Base-by-base conservation (phyloP, 2,113 vertebrate species). In the Lepisosteus osseus region DNA sequence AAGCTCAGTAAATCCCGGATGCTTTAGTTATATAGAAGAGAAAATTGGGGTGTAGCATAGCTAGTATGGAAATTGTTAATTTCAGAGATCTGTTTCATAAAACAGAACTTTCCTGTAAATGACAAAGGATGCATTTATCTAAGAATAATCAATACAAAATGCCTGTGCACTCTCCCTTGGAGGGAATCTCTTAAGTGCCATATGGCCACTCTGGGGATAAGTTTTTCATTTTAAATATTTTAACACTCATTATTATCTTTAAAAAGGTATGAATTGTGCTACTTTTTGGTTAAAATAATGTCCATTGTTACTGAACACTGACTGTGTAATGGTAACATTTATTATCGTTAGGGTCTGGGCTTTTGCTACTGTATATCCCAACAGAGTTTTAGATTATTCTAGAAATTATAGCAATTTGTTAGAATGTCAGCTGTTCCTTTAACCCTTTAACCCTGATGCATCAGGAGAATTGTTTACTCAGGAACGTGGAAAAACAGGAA, bases 401-500 rank as follows among this genome's bases (percentile, higher is more conserved):
- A 76, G 72, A 83, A 76, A 86, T 86, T 84, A 80, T 77, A 82
- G 80, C 73, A 72, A 80, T 85, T 82, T 86, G 80, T 86, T 83
- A 83, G 73, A 61, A 72, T 77, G 80, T 82, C 79, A 77, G 45
- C 56, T 45, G 0, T 79, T 79, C 72, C 69, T 83, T 81, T 77
- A 82, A 84, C 79, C 82, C 79, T 74, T 54, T 85, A 76, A 76
- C 78, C 74, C 69, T 59, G 63, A 77, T 76, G 82, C 77, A 79
- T 74, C 72, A 65, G 17, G 0, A 45, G 69, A 70, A 67, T 59
- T 76, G 62, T 40, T 7, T 11, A 8, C 0, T 29, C 17, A 7
- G 7, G 17, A 8, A 8, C 2, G 29, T 15, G 61, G 61, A 29
- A 15, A 8, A 29, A 29, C 2, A 17, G 61, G 7, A 15, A 29